A percentile compares a stretch with the other conserved stretches of the same genome.
Conservation (phyloP, 2,113 vertebrate genomes). For the Cryptoleucopteryx plumbea region DNA sequence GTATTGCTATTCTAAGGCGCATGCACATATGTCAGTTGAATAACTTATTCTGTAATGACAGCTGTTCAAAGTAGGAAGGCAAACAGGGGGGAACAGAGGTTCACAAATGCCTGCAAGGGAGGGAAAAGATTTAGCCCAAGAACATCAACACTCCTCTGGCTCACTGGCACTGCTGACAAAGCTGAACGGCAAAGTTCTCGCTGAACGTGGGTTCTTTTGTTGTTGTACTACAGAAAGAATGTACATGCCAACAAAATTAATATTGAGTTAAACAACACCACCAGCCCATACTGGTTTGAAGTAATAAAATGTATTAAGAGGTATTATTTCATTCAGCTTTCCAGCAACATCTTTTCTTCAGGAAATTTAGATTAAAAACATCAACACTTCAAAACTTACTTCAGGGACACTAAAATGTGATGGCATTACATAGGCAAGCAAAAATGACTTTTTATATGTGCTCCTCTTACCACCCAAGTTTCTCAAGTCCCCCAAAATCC, state of each 20-base stretch:
- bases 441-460: background rate
- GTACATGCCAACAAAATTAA: background rate
- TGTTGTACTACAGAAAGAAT: background rate
- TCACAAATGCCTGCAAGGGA: background rate
- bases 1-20: background rate
- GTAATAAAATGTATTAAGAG: background rate
- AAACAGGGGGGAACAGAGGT: background rate
- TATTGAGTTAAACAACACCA: background rate
- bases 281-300: background rate
- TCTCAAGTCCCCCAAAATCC: background rate
- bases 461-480: background rate
- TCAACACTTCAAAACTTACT: background rate
- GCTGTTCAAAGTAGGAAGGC: background rate
- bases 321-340: background rate
- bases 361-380: background rate
- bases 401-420: background rate
- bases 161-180: background rate
- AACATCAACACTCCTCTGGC: background rate
- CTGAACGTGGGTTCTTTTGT: rapidly evolving
- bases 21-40: background rate
- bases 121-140: background rate
- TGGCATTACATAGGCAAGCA: background rate
- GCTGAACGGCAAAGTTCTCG: background rate
- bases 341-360: background rate
- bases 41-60: background rate